These are phyloP conservation scores for Drepanosiphum platanoidis DNA, from an alignment of 2,888 invertebrate genomes.

Conservation along the genomic window DNA sequence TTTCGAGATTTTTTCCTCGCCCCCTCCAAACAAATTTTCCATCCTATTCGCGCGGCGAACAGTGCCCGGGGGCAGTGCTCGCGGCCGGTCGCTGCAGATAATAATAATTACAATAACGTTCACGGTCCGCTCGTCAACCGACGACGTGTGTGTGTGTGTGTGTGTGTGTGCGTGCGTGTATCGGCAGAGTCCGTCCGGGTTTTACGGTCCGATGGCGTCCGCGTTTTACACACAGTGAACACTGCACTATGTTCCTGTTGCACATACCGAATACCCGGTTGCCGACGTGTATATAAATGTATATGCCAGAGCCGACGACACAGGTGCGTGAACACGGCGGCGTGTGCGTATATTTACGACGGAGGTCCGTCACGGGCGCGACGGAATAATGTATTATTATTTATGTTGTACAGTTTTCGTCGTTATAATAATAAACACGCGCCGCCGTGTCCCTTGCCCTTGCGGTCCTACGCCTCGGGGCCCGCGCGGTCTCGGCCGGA, in stretches of 20 bases:
- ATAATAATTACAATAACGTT: slow-evolving; percentile 32
- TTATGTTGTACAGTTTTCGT: not conserved
- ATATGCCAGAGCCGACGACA: slow-evolving; percentile 17
- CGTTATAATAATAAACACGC: not conserved
- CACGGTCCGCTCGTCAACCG: slow-evolving; percentile 41
- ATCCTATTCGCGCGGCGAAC: too few species aligned
- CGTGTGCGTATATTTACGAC: not conserved
- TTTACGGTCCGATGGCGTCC: slow-evolving; percentile 43
- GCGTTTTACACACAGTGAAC: not conserved
- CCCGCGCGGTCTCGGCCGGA: not conserved
- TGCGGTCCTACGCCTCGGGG: not conserved
- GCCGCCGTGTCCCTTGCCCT: not conserved
- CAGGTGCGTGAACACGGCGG: slow-evolving; percentile 50
- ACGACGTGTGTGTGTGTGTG: too few species aligned
- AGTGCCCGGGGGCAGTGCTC: not conserved
- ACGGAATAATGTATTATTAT: slow-evolving; percentile 19
- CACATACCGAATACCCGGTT: slow-evolving; percentile 11
- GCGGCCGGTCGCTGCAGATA: not conserved
- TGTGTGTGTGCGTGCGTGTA: not conserved
- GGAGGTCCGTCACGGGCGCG: slow-evolving; percentile 37
- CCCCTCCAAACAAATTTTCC: not conserved
- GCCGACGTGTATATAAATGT: not conserved
- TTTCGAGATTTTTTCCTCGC: too few species aligned
- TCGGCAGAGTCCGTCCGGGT: slow-evolving; percentile 47
- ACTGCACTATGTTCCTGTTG: not conserved